These are phyloP conservation scores for Oceanodroma leucorhoa DNA, from an alignment of 2,797 vertebrate genomes.

Conservation along the genomic window DNA sequence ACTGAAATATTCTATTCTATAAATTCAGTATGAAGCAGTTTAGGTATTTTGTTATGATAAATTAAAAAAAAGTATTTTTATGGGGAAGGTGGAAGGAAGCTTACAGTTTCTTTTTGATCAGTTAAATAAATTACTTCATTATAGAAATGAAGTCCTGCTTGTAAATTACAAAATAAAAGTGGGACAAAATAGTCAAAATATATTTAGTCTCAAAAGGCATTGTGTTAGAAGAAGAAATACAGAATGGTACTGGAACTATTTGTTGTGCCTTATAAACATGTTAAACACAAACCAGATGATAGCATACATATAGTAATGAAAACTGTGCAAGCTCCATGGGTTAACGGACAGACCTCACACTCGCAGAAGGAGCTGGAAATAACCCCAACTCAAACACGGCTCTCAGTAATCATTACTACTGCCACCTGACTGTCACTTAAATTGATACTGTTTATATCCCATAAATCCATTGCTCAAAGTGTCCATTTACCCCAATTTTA, in stretches of 20 bases:
- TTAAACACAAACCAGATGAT: background rate
- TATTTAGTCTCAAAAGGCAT: background rate
- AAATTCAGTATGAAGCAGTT: background rate
- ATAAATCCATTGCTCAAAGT: constrained; percentile 80
- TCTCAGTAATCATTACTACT: background rate
- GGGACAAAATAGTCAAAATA: background rate
- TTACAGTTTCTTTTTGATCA: background rate
- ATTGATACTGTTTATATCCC: constrained; percentile 64
- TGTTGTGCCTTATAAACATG: background rate
- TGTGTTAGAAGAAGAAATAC: background rate
- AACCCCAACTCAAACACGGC: background rate
- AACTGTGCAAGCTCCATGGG: background rate
- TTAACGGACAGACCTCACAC: background rate
- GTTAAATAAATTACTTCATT: background rate
- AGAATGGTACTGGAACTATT: background rate
- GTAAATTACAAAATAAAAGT: background rate
- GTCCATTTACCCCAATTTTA: constrained; percentile 63
- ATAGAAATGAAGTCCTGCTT: background rate
- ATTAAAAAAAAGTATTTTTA: background rate
- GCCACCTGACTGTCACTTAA: background rate
- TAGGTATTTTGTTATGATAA: background rate
- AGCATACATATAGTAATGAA: background rate
- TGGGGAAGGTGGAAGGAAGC: background rate
- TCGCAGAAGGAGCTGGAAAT: background rate
- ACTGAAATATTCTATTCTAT: background rate